phyloP scores from a whole-genome alignment of 2,888 invertebrate genomes.

The Papilio protenor region DNA sequence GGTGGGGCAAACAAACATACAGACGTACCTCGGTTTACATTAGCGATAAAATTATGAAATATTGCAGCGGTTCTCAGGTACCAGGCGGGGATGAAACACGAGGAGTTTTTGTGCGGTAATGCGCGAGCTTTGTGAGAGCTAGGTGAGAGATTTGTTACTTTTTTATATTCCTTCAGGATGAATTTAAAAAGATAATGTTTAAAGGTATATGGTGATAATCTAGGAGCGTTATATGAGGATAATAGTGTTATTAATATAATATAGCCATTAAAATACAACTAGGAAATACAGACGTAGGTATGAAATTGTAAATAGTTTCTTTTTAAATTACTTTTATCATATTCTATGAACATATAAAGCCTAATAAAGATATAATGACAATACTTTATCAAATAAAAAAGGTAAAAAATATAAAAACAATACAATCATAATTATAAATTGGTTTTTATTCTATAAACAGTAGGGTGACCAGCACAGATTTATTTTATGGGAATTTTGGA shows the following conservation, averaged over 20 bases:
- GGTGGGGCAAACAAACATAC: constrained; percentile 56
- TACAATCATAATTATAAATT: background rate
- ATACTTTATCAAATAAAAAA: background rate
- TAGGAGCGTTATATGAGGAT: background rate
- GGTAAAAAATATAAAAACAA: background rate
- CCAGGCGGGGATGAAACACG: constrained; percentile 52
- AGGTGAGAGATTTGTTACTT: constrained; percentile 29
- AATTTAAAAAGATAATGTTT: background rate
- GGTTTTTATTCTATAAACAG: background rate
- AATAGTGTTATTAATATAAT: too few species aligned
- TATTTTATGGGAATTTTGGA: background rate
- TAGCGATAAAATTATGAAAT: constrained; percentile 79
- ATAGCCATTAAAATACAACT: too few species aligned
- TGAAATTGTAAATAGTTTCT: too few species aligned
- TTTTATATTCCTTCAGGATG: constrained; percentile 24
- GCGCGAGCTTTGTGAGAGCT: constrained; percentile 48
- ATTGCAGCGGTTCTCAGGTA: constrained; percentile 54
- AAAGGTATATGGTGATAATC: background rate
- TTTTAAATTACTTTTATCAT: too few species aligned
- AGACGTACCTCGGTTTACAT: constrained; percentile 68
- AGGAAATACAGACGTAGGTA: too few species aligned
- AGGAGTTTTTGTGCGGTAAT: constrained; percentile 53
- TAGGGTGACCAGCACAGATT: background rate
- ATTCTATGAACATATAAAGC: too few species aligned
- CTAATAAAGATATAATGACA: too few species aligned